phyloP scores from a whole-genome alignment of 37 sponge, comb jelly and placozoan genomes.

The Ianthella basta region DNA sequence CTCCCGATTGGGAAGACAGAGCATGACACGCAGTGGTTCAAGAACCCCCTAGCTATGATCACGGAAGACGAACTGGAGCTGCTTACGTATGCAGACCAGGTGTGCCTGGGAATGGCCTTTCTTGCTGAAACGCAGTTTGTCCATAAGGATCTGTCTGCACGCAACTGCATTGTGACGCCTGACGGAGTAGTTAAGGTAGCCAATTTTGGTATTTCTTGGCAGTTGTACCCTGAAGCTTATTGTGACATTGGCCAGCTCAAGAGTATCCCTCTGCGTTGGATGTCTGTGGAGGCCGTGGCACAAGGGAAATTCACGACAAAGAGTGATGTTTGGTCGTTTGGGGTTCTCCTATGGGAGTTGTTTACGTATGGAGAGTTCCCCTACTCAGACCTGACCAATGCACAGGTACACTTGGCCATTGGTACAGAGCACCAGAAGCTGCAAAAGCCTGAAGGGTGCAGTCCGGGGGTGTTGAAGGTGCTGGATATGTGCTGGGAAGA shows the following conservation, averaged over 20 bases:
- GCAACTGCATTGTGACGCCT: constrained; percentile 67
- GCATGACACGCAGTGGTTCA: not conserved
- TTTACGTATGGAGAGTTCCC: constrained; percentile 69
- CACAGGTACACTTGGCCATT: constrained; percentile 34
- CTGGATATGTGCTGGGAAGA: constrained; percentile 57
- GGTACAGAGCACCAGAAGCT: constrained; percentile 2
- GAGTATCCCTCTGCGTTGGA: constrained; percentile 64
- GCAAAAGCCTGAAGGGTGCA: constrained; percentile 47
- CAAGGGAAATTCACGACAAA: constrained; percentile 40
- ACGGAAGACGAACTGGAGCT: constrained; percentile 22
- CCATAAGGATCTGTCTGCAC: constrained; percentile 63
- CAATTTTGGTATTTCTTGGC: constrained; percentile 54
- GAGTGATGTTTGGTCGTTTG: constrained; percentile 79
- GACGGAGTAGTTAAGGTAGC: constrained; percentile 68
- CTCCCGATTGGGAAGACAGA: not conserved
- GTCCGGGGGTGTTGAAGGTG: constrained; percentile 26
- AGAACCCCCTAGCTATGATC: constrained; percentile 12
- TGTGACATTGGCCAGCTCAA: constrained; percentile 12
- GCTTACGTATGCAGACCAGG: constrained; percentile 57
- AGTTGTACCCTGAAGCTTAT: constrained; percentile 69
- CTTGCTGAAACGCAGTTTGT: constrained; percentile 44
- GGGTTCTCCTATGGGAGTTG: constrained; percentile 71
- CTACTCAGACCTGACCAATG: constrained; percentile 49
- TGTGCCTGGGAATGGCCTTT: constrained; percentile 74
- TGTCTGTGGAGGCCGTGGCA: constrained; percentile 65